Conservation (phyloP, 2,113 vertebrate genomes). For the Donacobius atricapilla region DNA sequence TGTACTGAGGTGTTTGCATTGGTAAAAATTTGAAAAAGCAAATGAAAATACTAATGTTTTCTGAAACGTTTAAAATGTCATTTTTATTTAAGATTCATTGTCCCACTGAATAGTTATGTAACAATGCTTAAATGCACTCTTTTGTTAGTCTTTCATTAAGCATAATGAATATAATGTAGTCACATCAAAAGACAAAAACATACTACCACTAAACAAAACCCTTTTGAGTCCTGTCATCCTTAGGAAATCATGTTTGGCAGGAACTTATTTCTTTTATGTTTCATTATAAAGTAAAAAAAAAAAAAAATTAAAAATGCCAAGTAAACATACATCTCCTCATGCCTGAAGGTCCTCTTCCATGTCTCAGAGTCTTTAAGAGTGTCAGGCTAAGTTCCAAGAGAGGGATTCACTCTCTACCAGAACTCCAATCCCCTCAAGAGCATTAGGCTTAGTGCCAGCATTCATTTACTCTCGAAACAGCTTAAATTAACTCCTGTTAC, state of each 20-base stretch:
- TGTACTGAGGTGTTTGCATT: background rate
- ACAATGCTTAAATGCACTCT: background rate
- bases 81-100: background rate
- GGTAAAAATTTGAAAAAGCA: background rate
- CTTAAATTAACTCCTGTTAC: constrained; percentile 34
- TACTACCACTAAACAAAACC: background rate
- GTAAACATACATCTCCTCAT: background rate
- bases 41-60: background rate
- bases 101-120: background rate
- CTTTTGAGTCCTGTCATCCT: background rate
- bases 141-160: background rate
- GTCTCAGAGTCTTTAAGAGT: background rate
- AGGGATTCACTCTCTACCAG: constrained; percentile 1
- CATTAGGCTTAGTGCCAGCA: constrained; percentile 46
- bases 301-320: background rate
- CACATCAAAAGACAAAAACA: background rate
- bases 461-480: constrained; percentile 26
- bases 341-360: background rate
- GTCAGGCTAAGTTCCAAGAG: constrained; percentile 16
- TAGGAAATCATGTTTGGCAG: background rate
- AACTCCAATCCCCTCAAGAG: constrained; percentile 24
- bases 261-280: background rate
- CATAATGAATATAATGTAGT: background rate
- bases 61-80: background rate
- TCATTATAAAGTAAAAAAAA: background rate